Base-by-base conservation (phyloP, 1,140 invertebrate species). In the Pemphigus obesinymphae region DNA sequence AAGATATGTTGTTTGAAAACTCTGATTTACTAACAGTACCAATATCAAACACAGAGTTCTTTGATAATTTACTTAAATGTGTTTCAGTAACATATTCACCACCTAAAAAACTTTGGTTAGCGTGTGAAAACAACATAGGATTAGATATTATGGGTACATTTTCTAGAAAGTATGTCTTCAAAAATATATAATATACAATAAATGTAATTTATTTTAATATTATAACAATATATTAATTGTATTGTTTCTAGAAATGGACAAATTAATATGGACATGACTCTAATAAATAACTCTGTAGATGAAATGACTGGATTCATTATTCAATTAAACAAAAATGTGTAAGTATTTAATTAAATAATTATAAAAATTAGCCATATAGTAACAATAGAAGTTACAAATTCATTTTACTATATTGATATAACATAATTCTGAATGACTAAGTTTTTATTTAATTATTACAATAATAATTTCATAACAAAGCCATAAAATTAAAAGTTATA, bases 231-330 rank as follows among this genome's bases (percentile, higher is more conserved):
- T 75, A 82, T 37, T 83, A 66, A 55, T 84, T 83, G 23, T 84
- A 53, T 2, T 40, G 10, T 34, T 29, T 82, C 82, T 83, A 92
- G 94, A 85, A 92, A 91, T 86, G 95, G 94, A 6, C 93, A 94
- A 87, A 93, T 98, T 50, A 92, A 91, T 82, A 99, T 99, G 96
- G 98, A 99, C 85, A 92, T 99, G 91, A 97, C 94, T 1, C 93
- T 99, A 85, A 95, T 92, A 53, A 99, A 99, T 88, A 97, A 97
- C 89, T 97, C 98, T 3, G 97, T 99, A 96, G 96, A 99, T 86
- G 92, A 96, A 20, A 98, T 99, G 95, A 91, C 89, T 84, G 93
- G 92, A 11, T 99, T 99, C 89, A 98, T 97, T 40, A 95, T 99
- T 87, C 98, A 99, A 86, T 92, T 99, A 83, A 99, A 99, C 87